phyloP scores from a whole-genome alignment of 2,113 vertebrate genomes.

The Aegotheles bennettii region DNA sequence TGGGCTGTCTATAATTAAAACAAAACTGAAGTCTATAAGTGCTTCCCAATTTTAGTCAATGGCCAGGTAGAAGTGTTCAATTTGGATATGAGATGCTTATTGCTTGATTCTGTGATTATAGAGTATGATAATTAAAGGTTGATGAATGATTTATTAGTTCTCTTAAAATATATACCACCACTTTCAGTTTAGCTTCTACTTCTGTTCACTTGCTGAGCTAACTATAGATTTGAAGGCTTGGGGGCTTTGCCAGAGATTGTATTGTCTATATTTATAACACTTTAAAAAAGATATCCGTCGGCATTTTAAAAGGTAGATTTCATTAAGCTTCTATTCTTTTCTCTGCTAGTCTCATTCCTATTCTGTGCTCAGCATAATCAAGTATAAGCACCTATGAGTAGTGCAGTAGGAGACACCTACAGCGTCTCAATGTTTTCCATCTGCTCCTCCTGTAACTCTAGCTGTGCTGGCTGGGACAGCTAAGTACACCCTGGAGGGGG shows the following conservation, averaged over 20 bases:
- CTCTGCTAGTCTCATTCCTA: background rate
- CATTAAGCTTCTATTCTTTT: slow-evolving; percentile 10
- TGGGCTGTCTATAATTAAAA: slow-evolving; percentile 45
- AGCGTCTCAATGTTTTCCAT: rapidly evolving
- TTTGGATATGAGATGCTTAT: slow-evolving; percentile 36
- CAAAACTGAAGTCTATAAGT: slow-evolving; percentile 40
- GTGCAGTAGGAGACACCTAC: background rate
- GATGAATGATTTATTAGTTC: slow-evolving; percentile 61
- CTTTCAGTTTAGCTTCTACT: slow-evolving; percentile 10
- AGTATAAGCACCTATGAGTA: background rate
- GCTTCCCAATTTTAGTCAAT: slow-evolving; percentile 50
- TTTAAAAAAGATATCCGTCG: background rate
- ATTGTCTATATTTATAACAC: slow-evolving; percentile 13
- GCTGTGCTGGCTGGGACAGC: background rate
- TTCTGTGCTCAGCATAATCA: background rate
- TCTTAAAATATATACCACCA: slow-evolving; percentile 20
- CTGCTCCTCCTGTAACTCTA: background rate
- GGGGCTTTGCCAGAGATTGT: background rate
- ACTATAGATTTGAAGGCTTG: background rate
- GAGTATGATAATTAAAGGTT: slow-evolving; percentile 39
- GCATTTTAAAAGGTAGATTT: background rate
- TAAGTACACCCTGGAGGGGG: background rate
- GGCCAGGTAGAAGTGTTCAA: slow-evolving; percentile 54
- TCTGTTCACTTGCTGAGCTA: slow-evolving; percentile 13
- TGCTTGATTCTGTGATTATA: slow-evolving; percentile 58